These are phyloP conservation scores for Limnephilus auricula DNA, from an alignment of 2,888 invertebrate species.

Conservation along the genomic window DNA sequence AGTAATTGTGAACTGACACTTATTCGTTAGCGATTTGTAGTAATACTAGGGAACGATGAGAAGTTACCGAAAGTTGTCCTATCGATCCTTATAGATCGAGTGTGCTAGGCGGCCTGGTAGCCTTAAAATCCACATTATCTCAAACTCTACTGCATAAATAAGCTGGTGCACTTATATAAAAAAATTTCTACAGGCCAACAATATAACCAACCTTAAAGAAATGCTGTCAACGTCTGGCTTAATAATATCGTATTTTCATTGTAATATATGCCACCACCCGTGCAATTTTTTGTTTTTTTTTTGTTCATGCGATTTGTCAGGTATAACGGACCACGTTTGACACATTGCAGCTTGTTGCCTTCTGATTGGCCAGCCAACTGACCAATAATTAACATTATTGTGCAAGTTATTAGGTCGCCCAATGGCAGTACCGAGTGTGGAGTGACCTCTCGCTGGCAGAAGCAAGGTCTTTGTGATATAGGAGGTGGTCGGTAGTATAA, in stretches of 20 bases:
- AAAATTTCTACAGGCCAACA: background rate
- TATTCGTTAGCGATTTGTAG: too few relatives aligned
- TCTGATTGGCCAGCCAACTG: constrained; percentile 30
- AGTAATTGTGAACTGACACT: too few relatives aligned
- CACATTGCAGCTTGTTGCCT: background rate
- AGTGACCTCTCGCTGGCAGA: background rate
- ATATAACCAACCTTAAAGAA: background rate
- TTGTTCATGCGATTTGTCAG: background rate
- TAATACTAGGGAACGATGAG: too few relatives aligned
- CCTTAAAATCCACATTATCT: background rate
- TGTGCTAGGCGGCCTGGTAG: background rate
- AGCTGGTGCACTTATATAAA: background rate
- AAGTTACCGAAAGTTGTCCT: too few relatives aligned
- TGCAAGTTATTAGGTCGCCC: constrained; percentile 10
- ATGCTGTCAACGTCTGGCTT: background rate
- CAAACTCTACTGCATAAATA: background rate
- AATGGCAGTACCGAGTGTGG: constrained; percentile 9
- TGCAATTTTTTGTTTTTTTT: background rate
- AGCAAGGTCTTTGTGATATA: background rate
- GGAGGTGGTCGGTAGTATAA: background rate
- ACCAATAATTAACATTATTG: constrained; percentile 40
- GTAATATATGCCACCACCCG: background rate
- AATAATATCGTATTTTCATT: too few relatives aligned
- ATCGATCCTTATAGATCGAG: too few relatives aligned
- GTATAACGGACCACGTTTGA: constrained; percentile 29